Conservation (phyloP, 2,113 vertebrate genomes). For the Ia io region DNA sequence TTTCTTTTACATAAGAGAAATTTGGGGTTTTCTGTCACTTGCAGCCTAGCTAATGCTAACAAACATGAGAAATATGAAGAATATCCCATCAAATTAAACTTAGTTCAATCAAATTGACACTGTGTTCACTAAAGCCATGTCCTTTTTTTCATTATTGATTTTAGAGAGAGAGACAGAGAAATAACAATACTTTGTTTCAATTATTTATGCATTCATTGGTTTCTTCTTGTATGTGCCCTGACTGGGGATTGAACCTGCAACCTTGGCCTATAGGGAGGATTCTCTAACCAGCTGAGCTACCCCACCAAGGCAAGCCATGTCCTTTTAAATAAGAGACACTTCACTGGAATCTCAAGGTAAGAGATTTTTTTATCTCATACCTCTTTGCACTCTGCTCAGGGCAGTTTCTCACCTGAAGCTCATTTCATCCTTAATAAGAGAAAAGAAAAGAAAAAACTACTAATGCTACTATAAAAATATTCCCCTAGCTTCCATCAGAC, state of each 20-base stretch:
- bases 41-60: background rate
- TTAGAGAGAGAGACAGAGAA: background rate
- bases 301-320: background rate
- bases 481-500: background rate
- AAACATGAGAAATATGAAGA: background rate
- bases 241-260: background rate
- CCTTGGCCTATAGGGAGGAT: background rate
- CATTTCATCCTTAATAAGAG: background rate
- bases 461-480: background rate
- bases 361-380: background rate
- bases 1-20: background rate
- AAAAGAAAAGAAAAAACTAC: background rate
- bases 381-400: background rate
- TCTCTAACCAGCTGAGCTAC: background rate
- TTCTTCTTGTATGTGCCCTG: background rate
- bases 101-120: background rate
- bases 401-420: background rate
- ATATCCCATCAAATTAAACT: background rate
- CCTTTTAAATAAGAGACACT: background rate
- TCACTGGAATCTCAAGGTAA: conserved; percentile 8
- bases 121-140: background rate
- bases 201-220: background rate
- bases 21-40: background rate
- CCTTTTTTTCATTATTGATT: background rate
- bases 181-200: background rate